Percentiles rank a stretch among this genome's conserved stretches.
These are phyloP conservation scores for Lacanobia wlatinum DNA, from an alignment of 2,888 invertebrate species.

Conservation along the genomic window DNA sequence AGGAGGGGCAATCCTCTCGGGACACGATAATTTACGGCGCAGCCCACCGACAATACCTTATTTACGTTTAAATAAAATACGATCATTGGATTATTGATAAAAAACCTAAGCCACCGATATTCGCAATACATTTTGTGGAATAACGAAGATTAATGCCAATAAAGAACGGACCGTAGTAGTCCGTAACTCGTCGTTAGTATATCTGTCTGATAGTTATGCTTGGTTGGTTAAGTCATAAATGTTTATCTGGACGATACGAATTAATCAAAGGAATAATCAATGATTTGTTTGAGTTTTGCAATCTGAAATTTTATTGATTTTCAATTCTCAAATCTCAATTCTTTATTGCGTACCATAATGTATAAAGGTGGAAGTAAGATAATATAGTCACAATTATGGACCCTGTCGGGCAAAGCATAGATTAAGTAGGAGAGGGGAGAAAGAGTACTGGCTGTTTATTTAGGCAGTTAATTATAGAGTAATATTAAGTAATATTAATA, in stretches of 20 bases:
- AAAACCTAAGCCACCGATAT: conserved; percentile 67
- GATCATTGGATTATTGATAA: conserved; percentile 80
- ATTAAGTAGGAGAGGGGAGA: too few species aligned
- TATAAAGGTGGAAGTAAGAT: too few species aligned
- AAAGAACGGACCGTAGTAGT: conserved; percentile 1
- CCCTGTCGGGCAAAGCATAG: too few species aligned
- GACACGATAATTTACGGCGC: conserved; percentile 79
- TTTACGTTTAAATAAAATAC: conserved; percentile 86
- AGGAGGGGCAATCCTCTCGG: conserved; percentile 78
- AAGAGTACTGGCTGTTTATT: too few species aligned
- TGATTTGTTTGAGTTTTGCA: conserved; percentile 16
- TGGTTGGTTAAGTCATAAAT: conserved; percentile 28
- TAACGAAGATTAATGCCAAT: conserved; percentile 60
- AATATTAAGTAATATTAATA: too few species aligned
- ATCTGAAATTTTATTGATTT: too few species aligned
- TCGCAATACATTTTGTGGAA: conserved; percentile 58
- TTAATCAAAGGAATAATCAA: conserved; percentile 22
- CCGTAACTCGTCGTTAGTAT: conserved; percentile 19
- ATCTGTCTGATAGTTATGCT: conserved; percentile 22
- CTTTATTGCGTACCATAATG: too few species aligned
- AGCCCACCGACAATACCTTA: conserved; percentile 76
- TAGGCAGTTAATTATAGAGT: too few species aligned
- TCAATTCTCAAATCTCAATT: too few species aligned
- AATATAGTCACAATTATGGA: too few species aligned
- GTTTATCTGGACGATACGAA: conserved; percentile 21